Evolutionary conservation across 1,140 invertebrate species (phyloP).

Genomic region (Ganaspis sp.): DNA sequence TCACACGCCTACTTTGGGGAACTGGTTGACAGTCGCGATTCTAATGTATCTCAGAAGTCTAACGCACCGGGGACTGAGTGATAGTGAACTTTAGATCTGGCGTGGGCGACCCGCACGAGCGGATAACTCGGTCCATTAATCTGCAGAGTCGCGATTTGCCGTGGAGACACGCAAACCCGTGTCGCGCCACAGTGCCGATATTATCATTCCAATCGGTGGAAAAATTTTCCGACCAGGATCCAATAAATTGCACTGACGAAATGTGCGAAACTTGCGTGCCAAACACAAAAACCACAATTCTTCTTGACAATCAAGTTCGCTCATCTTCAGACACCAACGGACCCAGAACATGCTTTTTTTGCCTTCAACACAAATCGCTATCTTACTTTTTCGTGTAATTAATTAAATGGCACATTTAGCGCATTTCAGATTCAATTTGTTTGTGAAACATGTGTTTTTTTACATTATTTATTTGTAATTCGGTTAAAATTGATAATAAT

Average conservation of each 20-base stretch:
- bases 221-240: neutral
- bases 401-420: too few relatives aligned
- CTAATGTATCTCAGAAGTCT: neutral
- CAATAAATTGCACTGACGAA: slow-evolving; percentile 20
- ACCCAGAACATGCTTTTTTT: neutral
- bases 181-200: slow-evolving; percentile 25
- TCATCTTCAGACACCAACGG: neutral
- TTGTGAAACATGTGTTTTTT: too few relatives aligned
- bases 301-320: neutral
- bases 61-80: slow-evolving; percentile 3
- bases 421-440: too few relatives aligned
- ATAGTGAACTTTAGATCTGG: slow-evolving; percentile 19
- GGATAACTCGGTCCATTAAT: slow-evolving; percentile 28
- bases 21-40: neutral
- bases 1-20: neutral
- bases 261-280: neutral
- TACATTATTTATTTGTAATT: too few relatives aligned
- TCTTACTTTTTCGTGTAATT: neutral
- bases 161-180: slow-evolving; percentile 20
- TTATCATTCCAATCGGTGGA: neutral
- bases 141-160: slow-evolving; percentile 25
- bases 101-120: slow-evolving; percentile 25
- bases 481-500: too few relatives aligned
- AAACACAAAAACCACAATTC: neutral
- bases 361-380: neutral